Percentiles rank a stretch among this genome's conserved stretches.
Evolutionary conservation across 2,888 invertebrate genomes (phyloP).

Genomic region (Cataglyphis albicans): DNA sequence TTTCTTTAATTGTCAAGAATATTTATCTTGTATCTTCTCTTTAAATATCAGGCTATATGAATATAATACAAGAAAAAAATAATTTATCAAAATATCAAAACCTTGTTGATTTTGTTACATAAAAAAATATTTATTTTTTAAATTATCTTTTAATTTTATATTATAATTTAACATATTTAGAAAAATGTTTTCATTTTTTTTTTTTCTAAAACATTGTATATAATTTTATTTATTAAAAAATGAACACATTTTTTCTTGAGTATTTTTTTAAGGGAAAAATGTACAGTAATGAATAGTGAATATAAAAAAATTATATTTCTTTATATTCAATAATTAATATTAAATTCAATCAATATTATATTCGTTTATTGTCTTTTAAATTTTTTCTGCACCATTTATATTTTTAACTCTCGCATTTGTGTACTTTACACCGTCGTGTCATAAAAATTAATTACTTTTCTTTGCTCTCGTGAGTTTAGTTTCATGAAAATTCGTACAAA

Average conservation of each 20-base stretch:
- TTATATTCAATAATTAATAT: not conserved
- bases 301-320: not conserved
- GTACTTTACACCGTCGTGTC: not conserved
- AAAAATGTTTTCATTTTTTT: not conserved
- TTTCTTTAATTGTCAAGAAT: constrained; percentile 64
- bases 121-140: not conserved
- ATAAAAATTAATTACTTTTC: not conserved
- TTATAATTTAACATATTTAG: not conserved
- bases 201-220: not conserved
- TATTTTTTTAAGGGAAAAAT: not conserved
- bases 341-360: not conserved
- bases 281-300: not conserved
- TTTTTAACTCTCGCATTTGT: not conserved
- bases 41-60: not conserved
- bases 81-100: not conserved
- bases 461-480: not conserved
- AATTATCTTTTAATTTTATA: constrained; percentile 7
- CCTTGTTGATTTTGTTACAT: not conserved
- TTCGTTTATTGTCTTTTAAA: not conserved
- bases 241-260: not conserved
- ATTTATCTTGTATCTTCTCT: constrained; percentile 3
- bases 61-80: not conserved
- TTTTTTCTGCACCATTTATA: not conserved
- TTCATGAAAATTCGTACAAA: constrained; percentile 14
- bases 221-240: not conserved